Conservation (phyloP, 2,797 vertebrate species). For the Borostomias antarcticus region DNA sequence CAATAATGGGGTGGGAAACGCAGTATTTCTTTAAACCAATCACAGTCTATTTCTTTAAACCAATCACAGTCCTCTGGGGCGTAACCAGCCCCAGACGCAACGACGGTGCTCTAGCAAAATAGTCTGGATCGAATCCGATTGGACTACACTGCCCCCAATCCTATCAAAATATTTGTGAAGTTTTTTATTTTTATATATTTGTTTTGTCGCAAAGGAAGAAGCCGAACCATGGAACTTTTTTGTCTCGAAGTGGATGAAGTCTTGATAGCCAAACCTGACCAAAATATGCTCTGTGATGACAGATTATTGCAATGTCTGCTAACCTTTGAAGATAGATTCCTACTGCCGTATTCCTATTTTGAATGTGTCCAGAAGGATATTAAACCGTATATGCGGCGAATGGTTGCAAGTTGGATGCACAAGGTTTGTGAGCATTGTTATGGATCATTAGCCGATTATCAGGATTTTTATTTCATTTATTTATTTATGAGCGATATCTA, state of each 20-base stretch:
- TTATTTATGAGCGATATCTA: slow-evolving; percentile 69
- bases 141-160: slow-evolving; percentile 28
- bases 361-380: slow-evolving; percentile 93
- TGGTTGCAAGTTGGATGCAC: slow-evolving; percentile 96
- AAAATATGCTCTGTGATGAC: slow-evolving; percentile 86
- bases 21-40: no score
- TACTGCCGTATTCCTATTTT: slow-evolving; percentile 91
- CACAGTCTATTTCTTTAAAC: no score
- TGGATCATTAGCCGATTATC: slow-evolving; percentile 24
- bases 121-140: no score
- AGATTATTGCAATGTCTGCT: slow-evolving; percentile 91
- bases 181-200: slow-evolving; percentile 25
- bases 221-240: slow-evolving; percentile 71
- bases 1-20: no score
- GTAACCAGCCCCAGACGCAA: no score
- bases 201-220: slow-evolving; percentile 24
- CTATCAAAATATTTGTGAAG: slow-evolving; percentile 17
- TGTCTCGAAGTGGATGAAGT: slow-evolving; percentile 83
- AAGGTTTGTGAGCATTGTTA: slow-evolving; percentile 83
- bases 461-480: slow-evolving; percentile 80
- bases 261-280: slow-evolving; percentile 86
- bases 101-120: no score
- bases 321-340: slow-evolving; percentile 89
- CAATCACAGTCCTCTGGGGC: no score
- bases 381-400: slow-evolving; percentile 91